phyloP scores from a whole-genome alignment of 2,888 invertebrate species.

The Teleogryllus oceanicus region DNA sequence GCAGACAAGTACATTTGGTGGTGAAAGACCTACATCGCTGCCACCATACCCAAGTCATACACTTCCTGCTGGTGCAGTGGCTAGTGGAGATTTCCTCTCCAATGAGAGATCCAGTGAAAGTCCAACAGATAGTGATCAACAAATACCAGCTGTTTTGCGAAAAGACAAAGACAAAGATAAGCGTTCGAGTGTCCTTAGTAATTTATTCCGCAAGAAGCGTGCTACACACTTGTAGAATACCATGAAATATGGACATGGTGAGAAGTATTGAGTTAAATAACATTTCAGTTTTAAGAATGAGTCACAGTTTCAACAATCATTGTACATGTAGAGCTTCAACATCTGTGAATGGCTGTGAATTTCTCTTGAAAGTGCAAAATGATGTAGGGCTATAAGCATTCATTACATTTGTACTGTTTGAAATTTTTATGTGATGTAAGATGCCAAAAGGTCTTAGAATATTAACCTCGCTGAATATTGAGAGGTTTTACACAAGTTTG shows the following conservation, averaged over 20 bases:
- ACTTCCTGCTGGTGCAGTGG: slow-evolving; percentile 40
- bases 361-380: not conserved
- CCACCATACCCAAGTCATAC: slow-evolving; percentile 51
- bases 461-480: too few species aligned
- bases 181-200: slow-evolving; percentile 44
- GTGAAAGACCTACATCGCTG: slow-evolving; percentile 41
- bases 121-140: slow-evolving; percentile 46
- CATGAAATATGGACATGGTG: not conserved
- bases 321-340: not conserved
- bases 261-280: too few species aligned
- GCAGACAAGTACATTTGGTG: not conserved
- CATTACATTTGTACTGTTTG: too few species aligned
- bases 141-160: slow-evolving; percentile 39
- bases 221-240: slow-evolving; percentile 41
- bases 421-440: too few species aligned
- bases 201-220: slow-evolving; percentile 42
- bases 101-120: slow-evolving; percentile 38
- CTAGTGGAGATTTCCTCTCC: not conserved
- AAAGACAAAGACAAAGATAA: slow-evolving; percentile 43
- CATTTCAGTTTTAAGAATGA: too few species aligned
- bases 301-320: too few species aligned
- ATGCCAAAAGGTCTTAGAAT: too few species aligned
- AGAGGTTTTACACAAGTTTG: too few species aligned
- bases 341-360: not conserved
- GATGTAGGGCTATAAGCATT: not conserved